phyloP scores from a whole-genome alignment of 37 sponge, comb jelly and placozoan species.

The Aplysina aerophoba region DNA sequence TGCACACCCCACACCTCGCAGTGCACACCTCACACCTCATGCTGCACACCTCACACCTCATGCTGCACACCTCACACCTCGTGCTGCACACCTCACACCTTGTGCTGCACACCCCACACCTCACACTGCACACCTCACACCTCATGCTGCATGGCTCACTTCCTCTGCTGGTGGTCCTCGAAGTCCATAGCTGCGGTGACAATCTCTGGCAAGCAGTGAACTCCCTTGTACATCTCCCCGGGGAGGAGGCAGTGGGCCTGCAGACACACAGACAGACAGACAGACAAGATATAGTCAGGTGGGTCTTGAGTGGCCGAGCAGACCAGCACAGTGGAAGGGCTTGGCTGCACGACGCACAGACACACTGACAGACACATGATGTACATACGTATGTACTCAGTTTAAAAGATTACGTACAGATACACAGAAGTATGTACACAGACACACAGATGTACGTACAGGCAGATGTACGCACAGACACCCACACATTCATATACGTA shows the following conservation, averaged over 20 bases:
- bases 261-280: neutral
- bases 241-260: slow-evolving; percentile 67
- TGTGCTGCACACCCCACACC: too few species aligned
- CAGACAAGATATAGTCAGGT: too few species aligned
- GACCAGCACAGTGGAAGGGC: neutral
- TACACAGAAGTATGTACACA: too few species aligned
- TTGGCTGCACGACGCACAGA: slow-evolving; percentile 12
- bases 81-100: slow-evolving; percentile 16
- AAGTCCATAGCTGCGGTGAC: slow-evolving; percentile 64
- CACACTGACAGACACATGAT: neutral
- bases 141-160: slow-evolving; percentile 26
- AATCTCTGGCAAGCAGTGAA: slow-evolving; percentile 59
- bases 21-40: too few species aligned
- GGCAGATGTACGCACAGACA: too few species aligned
- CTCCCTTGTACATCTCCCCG: slow-evolving; percentile 24
- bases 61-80: too few species aligned
- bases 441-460: too few species aligned
- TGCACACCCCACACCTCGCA: slow-evolving; percentile 28
- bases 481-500: too few species aligned
- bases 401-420: too few species aligned
- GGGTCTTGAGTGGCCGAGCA: too few species aligned
- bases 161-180: slow-evolving; percentile 20
- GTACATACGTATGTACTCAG: neutral
- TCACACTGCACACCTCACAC: too few species aligned
- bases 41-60: slow-evolving; percentile 16